Base-by-base conservation (phyloP, 2,797 vertebrate species). In the Neosalanx taihuensis region DNA sequence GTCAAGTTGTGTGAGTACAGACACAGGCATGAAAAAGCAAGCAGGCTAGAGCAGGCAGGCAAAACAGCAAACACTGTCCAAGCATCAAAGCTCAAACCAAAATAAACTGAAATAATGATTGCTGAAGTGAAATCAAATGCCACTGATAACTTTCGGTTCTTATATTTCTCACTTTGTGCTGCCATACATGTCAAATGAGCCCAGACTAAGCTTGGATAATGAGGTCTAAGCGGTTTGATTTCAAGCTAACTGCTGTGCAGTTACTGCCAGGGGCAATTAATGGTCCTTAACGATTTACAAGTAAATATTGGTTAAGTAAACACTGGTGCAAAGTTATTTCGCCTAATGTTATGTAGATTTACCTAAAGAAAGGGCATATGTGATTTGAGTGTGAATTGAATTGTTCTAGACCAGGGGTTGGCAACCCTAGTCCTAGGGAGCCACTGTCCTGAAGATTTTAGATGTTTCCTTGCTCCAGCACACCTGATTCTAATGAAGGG, bases 251-350 rank as follows among this genome's bases (percentile, higher is more conserved):
- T 77, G 71, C 30, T 30, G 26, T 71, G 72, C 46, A 51, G 4
- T 72, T 37, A 23, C 46, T 75, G 76, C 62, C 64, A 72, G 33
- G 33, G n/a, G 59, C 57, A 2, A 20, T 70, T 70, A 68, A 18
- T 59, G 53, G 60, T 49, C 63, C 75, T 66, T 46, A 67, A 70
- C 80, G 33, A 20, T 69, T 75, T 85, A 29, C 61, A 77, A 74
- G 78, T 81, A 64, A 76, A 15, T 10, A 83, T 81, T 59, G 76
- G 69, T 62, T 23, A 35, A 58, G 64, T 77, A 76, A 84, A 80
- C 79, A 78, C n/a, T 65, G 67, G 18, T 37, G 74, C 68, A 7
- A 57, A 56, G 60, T 63, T 67, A n/a, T 77, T 74, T 81, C 62
- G 4, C 37, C 26, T 63, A 51, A 62, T 51, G 17, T 18, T 61